Evolutionary conservation across 2,797 vertebrate species (phyloP), one percentile per base, ranked within the genome.

Genomic region (Coracias cyanogaster): DNA sequence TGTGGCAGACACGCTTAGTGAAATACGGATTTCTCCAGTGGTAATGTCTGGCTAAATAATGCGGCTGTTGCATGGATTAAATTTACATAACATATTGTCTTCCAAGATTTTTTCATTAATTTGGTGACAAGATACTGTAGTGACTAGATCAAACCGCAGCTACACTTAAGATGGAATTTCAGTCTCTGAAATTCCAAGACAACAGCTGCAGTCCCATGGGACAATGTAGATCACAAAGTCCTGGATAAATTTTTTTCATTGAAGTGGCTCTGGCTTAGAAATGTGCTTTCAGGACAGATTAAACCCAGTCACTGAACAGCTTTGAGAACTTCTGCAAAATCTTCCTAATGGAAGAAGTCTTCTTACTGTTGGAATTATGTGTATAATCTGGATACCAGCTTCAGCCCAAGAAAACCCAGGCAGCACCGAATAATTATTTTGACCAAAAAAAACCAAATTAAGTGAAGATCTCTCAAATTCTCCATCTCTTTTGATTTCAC

Each of bases 81-180:
- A 91, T 95, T 87, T 93, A 83, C 79, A 70, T 80, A 88, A 92
- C 35, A 39, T 61, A 69, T 77, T 89, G 69, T 67, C 65, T 82
- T 92, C 49, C 76, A 67, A 82, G 43, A 12, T 61, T 92, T 84
- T 31, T 37, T 77, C 69, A 91, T 94, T 92, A 52, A 86, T 91
- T 95, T 90, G 62, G 61, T 92, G 77, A 79, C 80, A 93, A 92
- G 61, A 78, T 57, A 69, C 54, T 24, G 74, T 69, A 81, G 61
- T 89, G 86, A 94, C 74, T 81, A 81, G 54, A 83, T 81, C 52
- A 90, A 94, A 84, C 65, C 55, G n/a, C 82, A 87, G 84, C 78
- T 69, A 92, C 24, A 8, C 31, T 81, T 65, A 67, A 78, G 84
- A 80, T 77, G 65, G 57, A 82, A 58, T 96, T 96, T 93, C 72